Conservation (phyloP, 2,113 vertebrate species). For the Donacobius atricapilla region DNA sequence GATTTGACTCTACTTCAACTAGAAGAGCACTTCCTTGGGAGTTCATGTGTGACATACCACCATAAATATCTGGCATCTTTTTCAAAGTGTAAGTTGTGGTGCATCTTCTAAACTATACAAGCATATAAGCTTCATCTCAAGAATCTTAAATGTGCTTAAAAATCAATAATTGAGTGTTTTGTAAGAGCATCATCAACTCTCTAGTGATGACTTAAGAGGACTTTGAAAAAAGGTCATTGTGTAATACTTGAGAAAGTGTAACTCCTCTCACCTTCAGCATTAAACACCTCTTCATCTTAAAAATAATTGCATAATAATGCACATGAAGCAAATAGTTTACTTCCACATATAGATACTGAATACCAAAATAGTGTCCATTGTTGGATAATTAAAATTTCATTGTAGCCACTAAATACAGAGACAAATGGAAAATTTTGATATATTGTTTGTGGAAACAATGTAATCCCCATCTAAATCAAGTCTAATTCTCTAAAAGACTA, state of each 20-base stretch:
- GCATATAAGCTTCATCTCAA: conserved; percentile 53
- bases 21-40: conserved; percentile 30
- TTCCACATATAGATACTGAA: background rate
- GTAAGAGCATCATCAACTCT: conserved; percentile 54
- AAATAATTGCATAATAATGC: conserved; percentile 47
- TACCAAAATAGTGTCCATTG: background rate
- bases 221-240: conserved; percentile 66
- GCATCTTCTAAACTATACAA: conserved; percentile 20
- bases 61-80: conserved; percentile 50
- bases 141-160: conserved; percentile 49
- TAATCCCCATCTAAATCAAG: background rate
- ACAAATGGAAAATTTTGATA: background rate
- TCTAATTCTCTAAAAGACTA: background rate
- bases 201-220: conserved; percentile 58
- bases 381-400: background rate
- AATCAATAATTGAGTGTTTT: conserved; percentile 67
- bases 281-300: conserved; percentile 18
- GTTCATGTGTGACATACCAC: conserved; percentile 38
- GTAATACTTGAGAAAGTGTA: conserved; percentile 57
- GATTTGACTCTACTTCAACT: conserved; percentile 44
- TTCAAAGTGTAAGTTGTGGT: conserved; percentile 12
- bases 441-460: background rate
- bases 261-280: conserved; percentile 51
- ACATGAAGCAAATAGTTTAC: background rate
- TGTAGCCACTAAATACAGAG: background rate